Evolutionary conservation across 2,113 vertebrate species (phyloP).

Genomic region (Spheniscus mendiculus): DNA sequence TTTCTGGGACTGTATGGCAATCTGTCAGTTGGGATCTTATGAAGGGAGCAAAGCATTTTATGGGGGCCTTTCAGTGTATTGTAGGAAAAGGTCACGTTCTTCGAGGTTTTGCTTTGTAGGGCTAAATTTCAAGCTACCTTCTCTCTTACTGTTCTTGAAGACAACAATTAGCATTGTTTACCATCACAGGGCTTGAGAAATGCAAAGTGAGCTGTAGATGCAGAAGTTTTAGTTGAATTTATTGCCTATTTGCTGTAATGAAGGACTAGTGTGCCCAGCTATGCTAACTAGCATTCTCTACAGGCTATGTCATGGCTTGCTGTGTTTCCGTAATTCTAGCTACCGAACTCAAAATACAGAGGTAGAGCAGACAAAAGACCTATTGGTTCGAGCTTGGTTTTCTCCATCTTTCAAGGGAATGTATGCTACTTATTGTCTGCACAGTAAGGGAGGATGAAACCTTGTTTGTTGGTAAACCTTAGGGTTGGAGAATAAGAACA

Average conservation of each 20-base stretch:
- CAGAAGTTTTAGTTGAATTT: neutral
- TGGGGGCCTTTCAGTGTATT: neutral
- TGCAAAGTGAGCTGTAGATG: neutral
- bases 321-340: neutral
- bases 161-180: neutral
- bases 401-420: neutral
- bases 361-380: neutral
- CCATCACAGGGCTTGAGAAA: neutral
- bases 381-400: neutral
- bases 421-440: neutral
- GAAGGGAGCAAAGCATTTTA: neutral
- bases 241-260: neutral
- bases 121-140: neutral
- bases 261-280: neutral
- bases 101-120: neutral
- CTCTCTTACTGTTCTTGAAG: neutral
- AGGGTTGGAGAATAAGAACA: neutral
- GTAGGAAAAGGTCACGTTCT: neutral
- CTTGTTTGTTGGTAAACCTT: neutral
- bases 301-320: neutral
- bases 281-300: neutral
- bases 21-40: neutral
- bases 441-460: neutral
- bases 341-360: neutral
- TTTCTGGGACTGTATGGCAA: neutral